Evolutionary conservation across 2,888 invertebrate genomes (phyloP).

Genomic region (Lycophotia porphyrea): DNA sequence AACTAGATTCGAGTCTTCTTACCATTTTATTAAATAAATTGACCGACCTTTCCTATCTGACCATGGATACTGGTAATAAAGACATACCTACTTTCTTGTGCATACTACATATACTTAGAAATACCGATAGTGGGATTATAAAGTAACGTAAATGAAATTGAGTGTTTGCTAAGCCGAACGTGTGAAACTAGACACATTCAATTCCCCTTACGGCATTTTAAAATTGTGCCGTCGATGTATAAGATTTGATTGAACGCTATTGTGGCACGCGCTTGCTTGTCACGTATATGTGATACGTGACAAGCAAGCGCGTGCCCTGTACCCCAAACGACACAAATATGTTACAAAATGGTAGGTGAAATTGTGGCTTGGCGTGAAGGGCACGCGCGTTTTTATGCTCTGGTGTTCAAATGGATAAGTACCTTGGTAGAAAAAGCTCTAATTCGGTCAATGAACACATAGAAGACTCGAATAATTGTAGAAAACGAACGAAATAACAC

Average conservation of each 20-base stretch:
- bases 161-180: neutral
- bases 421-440: neutral
- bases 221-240: neutral
- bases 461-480: conserved; percentile 11
- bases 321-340: no score
- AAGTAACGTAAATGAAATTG: neutral
- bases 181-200: neutral
- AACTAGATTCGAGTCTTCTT: neutral
- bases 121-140: neutral
- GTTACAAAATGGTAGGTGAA: no score
- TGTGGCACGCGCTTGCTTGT: no score
- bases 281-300: no score
- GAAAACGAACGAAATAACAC: conserved; percentile 43
- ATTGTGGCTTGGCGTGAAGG: no score
- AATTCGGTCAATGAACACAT: conserved; percentile 21
- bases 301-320: no score
- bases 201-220: neutral
- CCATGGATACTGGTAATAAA: neutral
- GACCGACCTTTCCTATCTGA: conserved; percentile 5
- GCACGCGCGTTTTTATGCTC: no score
- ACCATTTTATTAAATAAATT: conserved; percentile 9
- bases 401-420: no score
- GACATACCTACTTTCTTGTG: neutral
- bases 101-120: conserved; percentile 2
- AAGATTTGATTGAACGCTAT: conserved; percentile 9